Base-by-base conservation (phyloP, 1,140 invertebrate species). In the Drosophila kepulauana region DNA sequence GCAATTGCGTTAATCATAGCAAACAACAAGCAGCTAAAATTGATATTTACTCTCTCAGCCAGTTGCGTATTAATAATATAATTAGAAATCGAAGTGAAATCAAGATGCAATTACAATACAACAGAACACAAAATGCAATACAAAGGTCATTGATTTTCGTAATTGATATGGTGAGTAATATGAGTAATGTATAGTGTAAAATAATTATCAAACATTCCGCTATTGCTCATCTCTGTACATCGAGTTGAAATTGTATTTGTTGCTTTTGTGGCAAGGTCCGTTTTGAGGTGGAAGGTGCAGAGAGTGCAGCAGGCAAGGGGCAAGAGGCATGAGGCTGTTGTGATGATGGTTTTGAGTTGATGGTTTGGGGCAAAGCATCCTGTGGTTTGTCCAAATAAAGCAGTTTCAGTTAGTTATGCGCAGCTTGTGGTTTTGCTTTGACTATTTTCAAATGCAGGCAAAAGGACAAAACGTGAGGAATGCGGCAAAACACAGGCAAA, bases 391-490 rank as follows among this genome's bases (percentile, higher is more conserved):
- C 59, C 54, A 81, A 89, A 89, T 89, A 90, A 76, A 89, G 81
- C 78, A 89, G 78, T 90, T 78, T 20, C 70, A 81, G 86, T 89
- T 89, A 89, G 86, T 89, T 88, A 85, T 89, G 81, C 85, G 81
- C 81, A 85, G 85, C 81, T 89, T 89, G 85, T 72, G 85, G 85
- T 89, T 89, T 86, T 59, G 56, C 84, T 87, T 87, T 87, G 84
- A 87, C 84, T 88, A 88, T 88, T 88, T 88, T 54, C 49, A 69
- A 69, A 68, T 68, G 71, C 71, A 68, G 64, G 43, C 52, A 48
- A 33, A 43, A n/a, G 52, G 41, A 64, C 49, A 45, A 28, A 48
- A 56, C 20, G 25, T 15, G 8, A 51, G 45, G 46, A 48, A 57
- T 69, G 33, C 66, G 45, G 54, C 54, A 57, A 57, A 61, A 68